phyloP scores from a whole-genome alignment of 2,797 vertebrate genomes.

The Cuniculus paca region DNA sequence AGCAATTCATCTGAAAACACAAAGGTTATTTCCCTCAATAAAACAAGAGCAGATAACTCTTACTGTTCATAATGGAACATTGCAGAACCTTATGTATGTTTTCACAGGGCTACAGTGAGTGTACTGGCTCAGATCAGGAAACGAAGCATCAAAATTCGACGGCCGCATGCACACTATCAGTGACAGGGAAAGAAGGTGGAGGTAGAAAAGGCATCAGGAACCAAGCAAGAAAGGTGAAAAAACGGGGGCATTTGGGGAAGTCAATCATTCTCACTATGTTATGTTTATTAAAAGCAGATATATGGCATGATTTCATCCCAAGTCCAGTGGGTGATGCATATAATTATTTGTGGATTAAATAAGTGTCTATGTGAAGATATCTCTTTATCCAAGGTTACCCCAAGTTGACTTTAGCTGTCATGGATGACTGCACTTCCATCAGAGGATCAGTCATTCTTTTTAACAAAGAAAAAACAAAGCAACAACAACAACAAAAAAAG shows the following conservation, averaged over 20 bases:
- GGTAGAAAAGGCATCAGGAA: not conserved
- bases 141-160: not conserved
- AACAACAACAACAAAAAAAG: not conserved
- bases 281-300: not conserved
- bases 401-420: not conserved
- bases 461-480: not conserved
- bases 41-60: not conserved
- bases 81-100: rapidly evolving
- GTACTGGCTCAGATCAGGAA: not conserved
- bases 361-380: not conserved
- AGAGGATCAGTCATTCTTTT: not conserved
- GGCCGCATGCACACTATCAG: not conserved
- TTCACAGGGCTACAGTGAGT: rapidly evolving
- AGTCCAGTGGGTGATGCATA: not conserved
- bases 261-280: not conserved
- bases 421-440: not conserved
- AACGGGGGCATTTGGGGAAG: not conserved
- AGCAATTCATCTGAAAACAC: not conserved
- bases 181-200: not conserved
- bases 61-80: not conserved
- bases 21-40: not conserved
- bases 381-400: not conserved
- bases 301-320: not conserved
- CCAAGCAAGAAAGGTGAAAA: not conserved
- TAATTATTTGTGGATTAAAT: not conserved